phyloP scores from a whole-genome alignment of 2,888 invertebrate genomes.

The Biston betularia region DNA sequence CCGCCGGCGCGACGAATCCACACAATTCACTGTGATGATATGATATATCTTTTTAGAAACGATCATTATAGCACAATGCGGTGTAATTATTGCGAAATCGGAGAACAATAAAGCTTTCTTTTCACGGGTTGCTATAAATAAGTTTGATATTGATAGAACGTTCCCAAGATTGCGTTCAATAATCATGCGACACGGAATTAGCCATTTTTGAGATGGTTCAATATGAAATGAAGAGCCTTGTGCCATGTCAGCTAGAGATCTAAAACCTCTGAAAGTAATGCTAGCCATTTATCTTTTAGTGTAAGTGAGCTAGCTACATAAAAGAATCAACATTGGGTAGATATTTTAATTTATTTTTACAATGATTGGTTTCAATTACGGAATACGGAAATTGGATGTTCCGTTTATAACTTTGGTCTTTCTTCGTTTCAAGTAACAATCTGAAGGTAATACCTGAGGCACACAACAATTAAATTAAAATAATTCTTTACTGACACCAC shows the following conservation, averaged over 20 bases:
- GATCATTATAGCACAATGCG: conserved; percentile 45
- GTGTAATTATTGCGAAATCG: conserved; percentile 40
- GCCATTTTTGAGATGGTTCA: too few relatives aligned
- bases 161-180: background rate
- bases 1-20: conserved; percentile 31
- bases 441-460: too few relatives aligned
- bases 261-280: background rate
- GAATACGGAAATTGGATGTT: too few relatives aligned
- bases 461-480: too few relatives aligned
- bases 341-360: too few relatives aligned
- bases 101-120: conserved; percentile 37
- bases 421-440: too few relatives aligned
- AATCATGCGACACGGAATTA: too few relatives aligned
- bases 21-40: conserved; percentile 36
- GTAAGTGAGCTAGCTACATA: background rate
- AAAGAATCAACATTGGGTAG: too few relatives aligned
- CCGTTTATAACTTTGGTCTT: too few relatives aligned
- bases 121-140: conserved; percentile 19
- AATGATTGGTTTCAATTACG: too few relatives aligned
- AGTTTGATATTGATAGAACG: conserved; percentile 12
- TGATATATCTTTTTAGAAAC: conserved; percentile 39
- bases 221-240: too few relatives aligned
- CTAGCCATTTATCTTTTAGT: background rate
- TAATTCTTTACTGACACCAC: too few relatives aligned
- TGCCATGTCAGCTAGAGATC: background rate